These are phyloP conservation scores for Rhagophthalmus giganteus DNA, from an alignment of 2,888 invertebrate species.

Conservation along the genomic window DNA sequence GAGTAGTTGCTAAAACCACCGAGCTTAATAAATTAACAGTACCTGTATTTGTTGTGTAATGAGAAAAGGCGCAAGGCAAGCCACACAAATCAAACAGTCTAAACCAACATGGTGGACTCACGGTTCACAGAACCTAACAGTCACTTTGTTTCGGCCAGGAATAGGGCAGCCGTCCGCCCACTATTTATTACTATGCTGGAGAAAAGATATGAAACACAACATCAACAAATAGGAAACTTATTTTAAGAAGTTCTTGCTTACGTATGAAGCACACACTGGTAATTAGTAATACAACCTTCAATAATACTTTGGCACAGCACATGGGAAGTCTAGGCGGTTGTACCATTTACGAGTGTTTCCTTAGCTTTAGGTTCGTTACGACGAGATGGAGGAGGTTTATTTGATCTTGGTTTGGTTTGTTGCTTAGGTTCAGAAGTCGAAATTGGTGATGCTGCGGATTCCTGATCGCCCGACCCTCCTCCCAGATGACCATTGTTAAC, in stretches of 20 bases:
- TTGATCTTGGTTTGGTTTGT: slow-evolving; percentile 40
- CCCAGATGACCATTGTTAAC: slow-evolving; percentile 31
- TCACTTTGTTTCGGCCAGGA: slow-evolving; percentile 51
- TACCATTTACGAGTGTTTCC: slow-evolving; percentile 70
- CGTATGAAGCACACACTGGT: slow-evolving; percentile 40
- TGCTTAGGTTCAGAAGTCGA: slow-evolving; percentile 13
- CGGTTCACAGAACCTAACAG: slow-evolving; percentile 54
- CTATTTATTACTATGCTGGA: slow-evolving; percentile 42
- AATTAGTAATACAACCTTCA: slow-evolving; percentile 36
- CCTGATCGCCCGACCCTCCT: slow-evolving; percentile 28
- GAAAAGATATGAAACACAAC: slow-evolving; percentile 44
- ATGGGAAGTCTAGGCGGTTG: slow-evolving; percentile 55
- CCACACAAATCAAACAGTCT: slow-evolving; percentile 47
- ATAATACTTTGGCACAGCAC: slow-evolving; percentile 35
- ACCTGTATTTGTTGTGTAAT: slow-evolving; percentile 37
- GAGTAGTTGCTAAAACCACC: slow-evolving; percentile 46
- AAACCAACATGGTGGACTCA: slow-evolving; percentile 40
- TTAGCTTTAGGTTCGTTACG: slow-evolving; percentile 56
- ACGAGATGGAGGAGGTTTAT: slow-evolving; percentile 49
- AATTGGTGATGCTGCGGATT: slow-evolving; percentile 15
- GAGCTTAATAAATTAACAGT: slow-evolving; percentile 26
- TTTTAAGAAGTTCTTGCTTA: slow-evolving; percentile 33
- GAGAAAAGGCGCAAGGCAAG: slow-evolving; percentile 34
- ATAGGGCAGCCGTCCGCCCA: slow-evolving; percentile 51
- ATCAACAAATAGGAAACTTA: slow-evolving; percentile 35